Base-by-base conservation (phyloP, 2,888 invertebrate genomes). In the Drosophila meridionalis region DNA sequence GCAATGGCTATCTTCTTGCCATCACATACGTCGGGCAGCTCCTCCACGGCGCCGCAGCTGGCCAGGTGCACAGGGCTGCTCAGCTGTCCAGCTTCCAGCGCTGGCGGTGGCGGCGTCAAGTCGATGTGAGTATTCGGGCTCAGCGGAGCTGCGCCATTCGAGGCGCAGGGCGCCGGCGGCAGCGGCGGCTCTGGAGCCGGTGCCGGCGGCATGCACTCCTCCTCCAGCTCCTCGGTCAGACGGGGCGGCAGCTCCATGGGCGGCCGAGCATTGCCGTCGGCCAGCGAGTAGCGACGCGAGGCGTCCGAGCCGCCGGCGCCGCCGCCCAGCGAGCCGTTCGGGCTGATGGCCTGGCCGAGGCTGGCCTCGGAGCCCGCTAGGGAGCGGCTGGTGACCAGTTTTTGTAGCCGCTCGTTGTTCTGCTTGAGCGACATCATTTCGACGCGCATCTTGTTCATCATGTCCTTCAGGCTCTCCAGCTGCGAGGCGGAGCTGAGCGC, bases 401-500 rank as follows among this genome's bases (percentile, higher is more conserved):
- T 95, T 91, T 98, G 98, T 0, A 99, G 94, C 34, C 99, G 95
- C 92, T 99, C 98, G 93, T 99, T 99, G 93, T 99, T 99, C 90
- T 99, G 98, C 92, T 99, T 99, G 87, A 99, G 94, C 91, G 97
- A 98, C 91, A 98, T 94, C 98, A 99, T 99, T 94, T 99, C 99
- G 93, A 92, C 89, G 94, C 98, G 96, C 98, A 99, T 98, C 94
- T 98, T 98, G 93, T 97, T 98, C 91, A 99, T 98, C 59, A 98
- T 98, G 92, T 99, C 99, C 92, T 98, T 97, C 28, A 99, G 95
- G 83, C 97, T 98, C 93, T 99, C 99, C 64, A 99, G 94, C 93
- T 99, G 99, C 93, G 99, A 99, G 4, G 99, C 99, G 0, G 99
- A 98, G 83, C 98, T 98, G 40, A 99, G 94, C 8, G 99, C 99